Conservation (phyloP, 1,140 invertebrate species). For the Bathynomus jamesi region DNA sequence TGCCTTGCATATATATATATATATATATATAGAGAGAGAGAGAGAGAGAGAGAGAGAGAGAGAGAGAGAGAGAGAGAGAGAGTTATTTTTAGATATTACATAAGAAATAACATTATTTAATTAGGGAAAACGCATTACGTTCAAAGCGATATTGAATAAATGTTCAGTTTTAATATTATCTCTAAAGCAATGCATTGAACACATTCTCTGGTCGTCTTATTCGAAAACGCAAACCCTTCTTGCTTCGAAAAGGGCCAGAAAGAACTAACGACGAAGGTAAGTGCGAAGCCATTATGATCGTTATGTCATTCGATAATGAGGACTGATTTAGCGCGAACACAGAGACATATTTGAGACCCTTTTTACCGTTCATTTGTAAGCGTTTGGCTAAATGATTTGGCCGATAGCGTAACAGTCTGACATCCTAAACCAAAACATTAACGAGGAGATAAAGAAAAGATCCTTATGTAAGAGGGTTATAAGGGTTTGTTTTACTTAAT, state of each 20-base stretch:
- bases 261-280: not conserved
- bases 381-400: not conserved
- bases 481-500: not conserved
- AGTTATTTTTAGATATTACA: no score
- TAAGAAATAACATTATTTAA: no score
- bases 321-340: not conserved
- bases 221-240: not conserved
- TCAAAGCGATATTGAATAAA: not conserved
- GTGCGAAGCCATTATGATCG: not conserved
- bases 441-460: not conserved
- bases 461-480: not conserved
- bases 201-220: not conserved
- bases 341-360: not conserved
- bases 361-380: conserved; percentile 1
- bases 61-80: no score
- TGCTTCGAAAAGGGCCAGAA: not conserved
- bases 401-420: not conserved
- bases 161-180: not conserved
- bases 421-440: not conserved
- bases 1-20: no score
- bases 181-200: not conserved
- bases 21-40: no score
- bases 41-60: no score
- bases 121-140: no score
- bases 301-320: not conserved